These are phyloP conservation scores for Fringilla coelebs DNA, from an alignment of 2,797 vertebrate genomes.

Conservation along the genomic window DNA sequence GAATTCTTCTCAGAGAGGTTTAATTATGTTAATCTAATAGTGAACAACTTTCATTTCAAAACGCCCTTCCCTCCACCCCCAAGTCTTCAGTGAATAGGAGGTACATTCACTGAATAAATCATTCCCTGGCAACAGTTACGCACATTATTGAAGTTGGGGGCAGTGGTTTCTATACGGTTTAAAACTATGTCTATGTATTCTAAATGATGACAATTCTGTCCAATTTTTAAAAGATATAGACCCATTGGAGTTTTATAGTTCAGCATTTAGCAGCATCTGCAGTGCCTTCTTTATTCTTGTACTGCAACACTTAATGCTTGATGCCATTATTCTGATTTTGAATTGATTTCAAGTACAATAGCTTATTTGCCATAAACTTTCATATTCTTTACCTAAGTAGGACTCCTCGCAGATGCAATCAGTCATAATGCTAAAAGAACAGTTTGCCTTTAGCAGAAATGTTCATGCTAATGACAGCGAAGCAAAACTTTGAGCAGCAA, in stretches of 20 bases:
- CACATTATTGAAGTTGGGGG: slow-evolving; percentile 44
- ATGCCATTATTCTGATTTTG: slow-evolving; percentile 45
- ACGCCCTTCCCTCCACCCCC: background rate
- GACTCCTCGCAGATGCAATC: slow-evolving; percentile 26
- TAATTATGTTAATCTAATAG: slow-evolving; percentile 62
- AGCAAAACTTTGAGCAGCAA: slow-evolving; percentile 52
- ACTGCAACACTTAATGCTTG: slow-evolving; percentile 14
- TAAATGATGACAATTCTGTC: slow-evolving; percentile 51
- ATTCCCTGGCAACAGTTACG: slow-evolving; percentile 62
- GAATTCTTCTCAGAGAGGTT: slow-evolving; percentile 23
- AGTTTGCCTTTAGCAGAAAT: slow-evolving; percentile 27
- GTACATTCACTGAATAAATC: slow-evolving; percentile 59
- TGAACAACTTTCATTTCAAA: slow-evolving; percentile 43
- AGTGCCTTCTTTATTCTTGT: slow-evolving; percentile 14
- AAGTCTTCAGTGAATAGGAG: slow-evolving; percentile 51
- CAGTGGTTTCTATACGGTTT: slow-evolving; percentile 14
- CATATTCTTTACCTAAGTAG: slow-evolving; percentile 40
- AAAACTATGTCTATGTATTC: slow-evolving; percentile 40
- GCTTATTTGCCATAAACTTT: slow-evolving; percentile 56
- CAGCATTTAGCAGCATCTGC: slow-evolving; percentile 49
- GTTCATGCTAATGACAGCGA: background rate
- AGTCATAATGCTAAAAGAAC: slow-evolving; percentile 41
- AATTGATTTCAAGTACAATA: slow-evolving; percentile 61
- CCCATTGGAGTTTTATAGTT: slow-evolving; percentile 55
- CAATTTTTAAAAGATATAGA: slow-evolving; percentile 55